These are phyloP conservation scores for Aspiorhynchus laticeps DNA, from an alignment of 2,113 vertebrate species.

Conservation along the genomic window DNA sequence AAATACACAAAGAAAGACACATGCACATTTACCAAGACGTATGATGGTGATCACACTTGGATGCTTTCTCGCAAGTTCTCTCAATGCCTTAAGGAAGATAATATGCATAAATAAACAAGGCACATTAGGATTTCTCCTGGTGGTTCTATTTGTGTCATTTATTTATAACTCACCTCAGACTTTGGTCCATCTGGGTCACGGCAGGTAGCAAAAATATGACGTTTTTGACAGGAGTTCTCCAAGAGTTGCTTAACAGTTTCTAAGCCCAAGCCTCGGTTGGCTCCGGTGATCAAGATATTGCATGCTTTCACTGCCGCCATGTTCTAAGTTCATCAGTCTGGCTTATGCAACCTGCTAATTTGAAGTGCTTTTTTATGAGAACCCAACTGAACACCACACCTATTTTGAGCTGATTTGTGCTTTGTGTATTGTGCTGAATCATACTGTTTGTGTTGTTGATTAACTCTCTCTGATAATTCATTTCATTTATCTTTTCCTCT, in stretches of 20 bases:
- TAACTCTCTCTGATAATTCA: too few species aligned
- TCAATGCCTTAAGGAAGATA: conserved; percentile 47
- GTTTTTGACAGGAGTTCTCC: background rate
- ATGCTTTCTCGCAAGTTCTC: conserved; percentile 58
- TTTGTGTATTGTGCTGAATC: too few species aligned
- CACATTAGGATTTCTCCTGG: background rate
- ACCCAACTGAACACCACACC: too few species aligned
- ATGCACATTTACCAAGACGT: conserved; percentile 52
- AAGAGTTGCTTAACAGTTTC: conserved; percentile 61
- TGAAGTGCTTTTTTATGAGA: too few species aligned
- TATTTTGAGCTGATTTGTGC: too few species aligned
- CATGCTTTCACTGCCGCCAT: conserved; percentile 45
- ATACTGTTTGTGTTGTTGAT: too few species aligned
- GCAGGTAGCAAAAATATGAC: conserved; percentile 58
- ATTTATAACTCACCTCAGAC: conserved; percentile 56
- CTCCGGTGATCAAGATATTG: conserved; percentile 65
- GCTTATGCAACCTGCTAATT: too few species aligned
- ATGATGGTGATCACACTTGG: conserved; percentile 53
- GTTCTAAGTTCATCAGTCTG: background rate
- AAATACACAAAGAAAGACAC: background rate
- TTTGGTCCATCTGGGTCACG: conserved; percentile 60
- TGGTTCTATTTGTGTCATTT: background rate
- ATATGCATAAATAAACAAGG: background rate
- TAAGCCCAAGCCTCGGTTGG: conserved; percentile 64
- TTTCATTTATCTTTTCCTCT: too few species aligned